Evolutionary conservation across 2,797 vertebrate species (phyloP).

Genomic region (Paguma larvata): DNA sequence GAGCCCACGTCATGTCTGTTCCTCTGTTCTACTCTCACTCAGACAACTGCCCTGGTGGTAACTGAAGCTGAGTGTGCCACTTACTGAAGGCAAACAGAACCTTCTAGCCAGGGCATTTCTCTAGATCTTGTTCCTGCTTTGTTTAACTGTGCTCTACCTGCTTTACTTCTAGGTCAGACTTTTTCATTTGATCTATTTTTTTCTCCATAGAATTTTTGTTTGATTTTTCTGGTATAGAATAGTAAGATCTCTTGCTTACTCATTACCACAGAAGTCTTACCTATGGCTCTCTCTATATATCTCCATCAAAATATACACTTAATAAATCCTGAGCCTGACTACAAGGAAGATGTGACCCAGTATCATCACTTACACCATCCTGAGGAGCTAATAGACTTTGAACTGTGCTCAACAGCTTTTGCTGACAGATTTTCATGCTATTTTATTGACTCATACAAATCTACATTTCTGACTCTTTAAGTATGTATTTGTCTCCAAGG

Average conservation of each 20-base stretch:
- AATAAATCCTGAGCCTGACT: neutral
- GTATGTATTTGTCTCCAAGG: too few relatives aligned
- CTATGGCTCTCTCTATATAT: neutral
- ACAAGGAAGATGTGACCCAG: neutral
- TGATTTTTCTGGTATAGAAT: neutral
- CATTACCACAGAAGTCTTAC: neutral
- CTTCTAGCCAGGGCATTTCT: fast-evolving
- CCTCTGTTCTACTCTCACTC: neutral
- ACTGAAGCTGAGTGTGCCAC: neutral
- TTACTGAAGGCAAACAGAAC: neutral
- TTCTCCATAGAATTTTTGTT: neutral
- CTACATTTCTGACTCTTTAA: neutral
- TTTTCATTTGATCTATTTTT: neutral
- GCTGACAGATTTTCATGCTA: neutral
- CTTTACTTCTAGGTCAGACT: neutral
- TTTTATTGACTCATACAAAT: neutral
- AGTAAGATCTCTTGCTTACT: neutral
- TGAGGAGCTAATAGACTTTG: neutral
- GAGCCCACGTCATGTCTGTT: fast-evolving
- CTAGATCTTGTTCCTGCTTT: neutral
- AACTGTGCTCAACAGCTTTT: neutral
- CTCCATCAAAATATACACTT: neutral
- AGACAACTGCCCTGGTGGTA: neutral
- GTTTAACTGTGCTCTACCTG: neutral
- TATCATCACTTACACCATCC: neutral